Conservation (phyloP, 2,113 vertebrate species). For the Maccullochella peelii region DNA sequence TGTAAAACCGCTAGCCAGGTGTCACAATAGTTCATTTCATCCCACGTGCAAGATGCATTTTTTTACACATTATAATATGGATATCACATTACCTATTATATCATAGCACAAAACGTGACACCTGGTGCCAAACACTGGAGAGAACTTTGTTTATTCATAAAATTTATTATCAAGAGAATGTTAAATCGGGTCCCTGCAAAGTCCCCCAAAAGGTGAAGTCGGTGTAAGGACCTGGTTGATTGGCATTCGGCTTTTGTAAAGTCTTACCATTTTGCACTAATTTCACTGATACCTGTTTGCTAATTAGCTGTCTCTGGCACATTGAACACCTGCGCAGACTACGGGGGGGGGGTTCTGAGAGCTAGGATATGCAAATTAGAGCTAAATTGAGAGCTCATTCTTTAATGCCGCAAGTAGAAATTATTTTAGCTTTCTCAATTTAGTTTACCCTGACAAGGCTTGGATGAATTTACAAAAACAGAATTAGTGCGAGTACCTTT, state of each 20-base stretch:
- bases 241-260: background rate
- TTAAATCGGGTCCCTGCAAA: background rate
- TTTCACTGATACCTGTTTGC: slow-evolving; percentile 38
- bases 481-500: background rate
- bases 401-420: background rate
- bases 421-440: background rate
- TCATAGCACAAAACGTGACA: slow-evolving; percentile 12
- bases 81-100: background rate
- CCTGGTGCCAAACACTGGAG: background rate
- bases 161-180: slow-evolving; percentile 12
- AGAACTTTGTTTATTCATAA: slow-evolving; percentile 40
- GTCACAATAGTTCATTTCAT: background rate
- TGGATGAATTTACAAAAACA: background rate
- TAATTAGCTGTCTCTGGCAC: slow-evolving; percentile 38
- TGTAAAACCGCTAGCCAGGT: background rate
- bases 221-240: slow-evolving; percentile 4
- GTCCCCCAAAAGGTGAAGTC: slow-evolving; percentile 5
- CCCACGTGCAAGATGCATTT: background rate
- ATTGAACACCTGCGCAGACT: slow-evolving; percentile 39
- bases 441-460: background rate
- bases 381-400: background rate
- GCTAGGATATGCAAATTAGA: slow-evolving; percentile 1
- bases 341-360: slow-evolving; percentile 6
- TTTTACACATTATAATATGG: background rate
- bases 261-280: slow-evolving; percentile 1